phyloP scores from a whole-genome alignment of 2,797 vertebrate species.

The Forpus xanthops region DNA sequence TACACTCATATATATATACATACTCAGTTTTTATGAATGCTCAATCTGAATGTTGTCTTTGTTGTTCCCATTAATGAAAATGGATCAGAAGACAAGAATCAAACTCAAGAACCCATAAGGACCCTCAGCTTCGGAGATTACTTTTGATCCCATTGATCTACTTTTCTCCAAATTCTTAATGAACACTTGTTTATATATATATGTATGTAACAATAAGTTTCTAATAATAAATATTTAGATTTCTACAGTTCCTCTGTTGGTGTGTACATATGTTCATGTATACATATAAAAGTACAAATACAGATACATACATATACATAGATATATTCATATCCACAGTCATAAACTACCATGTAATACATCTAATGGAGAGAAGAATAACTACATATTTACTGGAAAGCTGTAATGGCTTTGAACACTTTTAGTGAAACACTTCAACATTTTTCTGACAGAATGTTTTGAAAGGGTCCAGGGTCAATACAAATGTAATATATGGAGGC shows the following conservation, averaged over 20 bases:
- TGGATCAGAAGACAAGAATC: neutral
- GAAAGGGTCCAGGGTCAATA: conserved; percentile 74
- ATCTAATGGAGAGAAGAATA: conserved; percentile 49
- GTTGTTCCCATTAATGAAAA: neutral
- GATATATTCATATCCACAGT: neutral
- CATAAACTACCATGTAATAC: neutral
- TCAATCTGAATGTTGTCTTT: neutral
- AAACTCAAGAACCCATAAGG: neutral
- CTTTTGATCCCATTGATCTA: neutral
- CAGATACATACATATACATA: neutral
- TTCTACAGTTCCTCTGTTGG: neutral
- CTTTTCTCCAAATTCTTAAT: neutral
- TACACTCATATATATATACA: neutral
- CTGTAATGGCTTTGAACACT: conserved; percentile 61
- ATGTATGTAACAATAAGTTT: neutral
- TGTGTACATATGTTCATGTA: neutral
- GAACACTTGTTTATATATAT: neutral
- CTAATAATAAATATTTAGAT: neutral
- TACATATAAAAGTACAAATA: neutral
- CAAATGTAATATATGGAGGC: conserved; percentile 75
- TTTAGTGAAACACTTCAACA: conserved; percentile 58
- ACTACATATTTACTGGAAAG: conserved; percentile 70
- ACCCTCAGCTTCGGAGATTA: neutral
- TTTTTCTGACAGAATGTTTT: conserved; percentile 73
- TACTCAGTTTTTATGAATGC: neutral